These are phyloP conservation scores for Onychostruthus taczanowskii DNA, from an alignment of 2,113 vertebrate species.

Conservation along the genomic window DNA sequence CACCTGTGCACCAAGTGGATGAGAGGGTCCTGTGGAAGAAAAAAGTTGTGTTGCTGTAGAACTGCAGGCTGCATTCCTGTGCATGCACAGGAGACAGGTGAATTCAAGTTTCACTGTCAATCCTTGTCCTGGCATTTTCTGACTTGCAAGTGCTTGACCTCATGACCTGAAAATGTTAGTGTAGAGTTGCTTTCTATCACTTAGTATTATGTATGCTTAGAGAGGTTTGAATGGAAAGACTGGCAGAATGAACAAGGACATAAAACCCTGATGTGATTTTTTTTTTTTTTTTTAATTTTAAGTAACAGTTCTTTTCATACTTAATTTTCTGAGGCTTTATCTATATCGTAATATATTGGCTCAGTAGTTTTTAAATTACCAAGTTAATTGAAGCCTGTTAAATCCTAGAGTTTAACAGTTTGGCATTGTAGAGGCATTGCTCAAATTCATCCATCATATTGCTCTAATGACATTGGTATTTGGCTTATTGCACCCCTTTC, in stretches of 20 bases:
- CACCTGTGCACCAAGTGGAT: neutral
- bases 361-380: neutral
- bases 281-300: neutral
- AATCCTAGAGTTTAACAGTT: neutral
- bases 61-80: neutral
- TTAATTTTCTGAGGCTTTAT: neutral
- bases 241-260: neutral
- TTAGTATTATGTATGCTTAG: neutral
- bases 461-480: neutral
- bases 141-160: neutral
- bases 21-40: neutral
- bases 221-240: neutral
- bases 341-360: neutral
- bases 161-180: neutral
- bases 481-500: conserved; percentile 18
- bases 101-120: neutral
- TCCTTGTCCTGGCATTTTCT: neutral
- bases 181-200: neutral
- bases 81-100: neutral
- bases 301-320: neutral
- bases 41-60: neutral
- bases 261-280: neutral
- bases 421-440: neutral
- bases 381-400: neutral
- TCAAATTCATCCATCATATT: neutral